These are phyloP conservation scores for Diploptera punctata DNA, from an alignment of 2,888 invertebrate species.

Conservation along the genomic window DNA sequence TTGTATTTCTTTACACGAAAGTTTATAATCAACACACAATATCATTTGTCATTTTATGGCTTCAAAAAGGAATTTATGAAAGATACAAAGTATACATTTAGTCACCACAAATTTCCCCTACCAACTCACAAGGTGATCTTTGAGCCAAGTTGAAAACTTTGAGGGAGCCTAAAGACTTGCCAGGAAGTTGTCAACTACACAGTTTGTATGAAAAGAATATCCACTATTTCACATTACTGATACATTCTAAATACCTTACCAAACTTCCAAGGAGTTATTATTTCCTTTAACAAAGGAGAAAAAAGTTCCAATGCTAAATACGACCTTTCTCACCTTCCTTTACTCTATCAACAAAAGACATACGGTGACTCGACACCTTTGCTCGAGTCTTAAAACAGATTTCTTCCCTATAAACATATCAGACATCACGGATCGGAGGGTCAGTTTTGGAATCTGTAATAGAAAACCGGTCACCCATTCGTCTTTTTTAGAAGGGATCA, in stretches of 20 bases:
- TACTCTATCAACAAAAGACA: neutral
- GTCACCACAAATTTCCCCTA: too few species aligned
- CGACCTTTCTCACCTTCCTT: neutral
- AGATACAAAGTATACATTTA: too few species aligned
- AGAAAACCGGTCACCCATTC: too few species aligned
- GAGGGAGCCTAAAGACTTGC: too few species aligned
- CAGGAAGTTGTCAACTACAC: neutral
- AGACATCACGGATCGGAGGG: neutral
- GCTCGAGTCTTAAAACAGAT: neutral
- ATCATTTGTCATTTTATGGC: neutral
- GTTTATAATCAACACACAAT: neutral
- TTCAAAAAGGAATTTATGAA: neutral
- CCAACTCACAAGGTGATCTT: too few species aligned
- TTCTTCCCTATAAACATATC: neutral
- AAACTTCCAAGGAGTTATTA: neutral
- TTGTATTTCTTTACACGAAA: neutral
- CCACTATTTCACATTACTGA: neutral
- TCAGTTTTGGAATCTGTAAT: neutral
- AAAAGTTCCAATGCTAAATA: neutral
- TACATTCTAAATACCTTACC: neutral
- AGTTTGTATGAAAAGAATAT: neutral
- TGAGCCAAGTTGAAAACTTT: too few species aligned
- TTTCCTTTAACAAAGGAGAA: neutral
- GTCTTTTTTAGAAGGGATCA: too few species aligned
- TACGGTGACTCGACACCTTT: neutral